Conservation (phyloP, 2,797 vertebrate genomes). For the Pseudochromis fuscus region DNA sequence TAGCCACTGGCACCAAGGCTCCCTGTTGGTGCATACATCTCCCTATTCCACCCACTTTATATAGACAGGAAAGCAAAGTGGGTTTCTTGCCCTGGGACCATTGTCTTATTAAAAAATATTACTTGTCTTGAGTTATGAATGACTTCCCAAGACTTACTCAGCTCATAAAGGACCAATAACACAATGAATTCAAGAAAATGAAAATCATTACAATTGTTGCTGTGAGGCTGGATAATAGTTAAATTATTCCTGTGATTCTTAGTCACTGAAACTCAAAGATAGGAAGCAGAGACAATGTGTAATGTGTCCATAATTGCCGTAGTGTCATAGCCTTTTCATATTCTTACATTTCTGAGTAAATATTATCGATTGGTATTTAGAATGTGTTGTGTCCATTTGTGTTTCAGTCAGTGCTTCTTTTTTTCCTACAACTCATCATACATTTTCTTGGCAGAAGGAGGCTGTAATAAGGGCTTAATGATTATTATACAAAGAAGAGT, state of each 20-base stretch:
- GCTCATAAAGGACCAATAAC: constrained; percentile 24
- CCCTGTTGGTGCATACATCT: constrained; percentile 22
- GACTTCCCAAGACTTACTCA: constrained; percentile 19
- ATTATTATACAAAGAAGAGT: constrained; percentile 29
- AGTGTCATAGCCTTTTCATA: neutral
- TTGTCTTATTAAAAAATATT: constrained; percentile 46
- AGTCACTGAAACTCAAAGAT: neutral
- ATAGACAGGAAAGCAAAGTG: constrained; percentile 25
- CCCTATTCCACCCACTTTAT: constrained; percentile 29
- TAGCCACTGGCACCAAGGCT: constrained; percentile 35
- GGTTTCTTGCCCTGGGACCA: constrained; percentile 30
- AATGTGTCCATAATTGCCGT: neutral
- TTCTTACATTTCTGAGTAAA: neutral
- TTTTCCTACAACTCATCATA: neutral
- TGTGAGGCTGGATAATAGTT: neutral
- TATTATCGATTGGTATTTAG: neutral
- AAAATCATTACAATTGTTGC: constrained; percentile 14
- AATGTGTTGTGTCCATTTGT: neutral
- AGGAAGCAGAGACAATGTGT: neutral
- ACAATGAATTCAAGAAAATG: constrained; percentile 16
- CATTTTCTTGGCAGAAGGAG: constrained; percentile 7
- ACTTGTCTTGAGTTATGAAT: constrained; percentile 36
- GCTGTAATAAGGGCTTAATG: constrained; percentile 30
- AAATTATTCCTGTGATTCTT: neutral
- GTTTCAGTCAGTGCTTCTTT: neutral